Base-by-base conservation (phyloP, 2,888 invertebrate genomes). In the Brachynemurus nebulosus region DNA sequence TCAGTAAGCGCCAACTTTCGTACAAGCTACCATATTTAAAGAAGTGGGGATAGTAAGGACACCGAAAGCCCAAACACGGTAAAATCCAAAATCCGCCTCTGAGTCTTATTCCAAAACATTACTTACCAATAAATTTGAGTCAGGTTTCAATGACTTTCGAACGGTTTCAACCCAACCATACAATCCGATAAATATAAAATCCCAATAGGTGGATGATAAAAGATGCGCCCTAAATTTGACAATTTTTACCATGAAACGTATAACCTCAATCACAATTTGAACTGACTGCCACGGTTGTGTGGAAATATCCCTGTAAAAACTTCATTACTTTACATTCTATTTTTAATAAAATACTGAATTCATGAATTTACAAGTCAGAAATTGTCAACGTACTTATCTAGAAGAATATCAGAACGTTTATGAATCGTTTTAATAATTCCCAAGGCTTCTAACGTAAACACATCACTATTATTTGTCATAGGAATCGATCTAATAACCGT, bases 151-250 rank as follows among this genome's bases (percentile, higher is more conserved):
- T 60, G 50, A 17, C 60, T 65, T 63, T 58, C 61, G 55, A 52
- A 76, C 52, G 51, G 72, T 70, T 58, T 71, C 58, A 34, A 78
- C 66, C 76, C 86, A 79, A 12, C 79, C 74, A 47, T 78, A 76
- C 21, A 84, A 62, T 43, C 78, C 71, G 58, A 88, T 76, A 51
- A 80, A 69, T 51, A 76, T 66, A 57, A 80, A 78, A 66, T 88
- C 88, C 86, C 88, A 86, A 53, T 77, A 72, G 49, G 67, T 61
- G 23, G 65, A 51, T 4, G 64, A 60, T 48, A 60, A 44, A 46
- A 47, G 47, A 19, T 54, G 45, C 30, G 60, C 51, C 30, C 59
- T 55, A 25, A 51, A 40, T 40, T 54, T 48, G 16, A 70, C 59
- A 37, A 66, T 52, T 14, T 52, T 49, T 11, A 59, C 51, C 49